These are phyloP conservation scores for Pomacea canaliculata DNA, from an alignment of 2,888 invertebrate genomes.

Conservation along the genomic window DNA sequence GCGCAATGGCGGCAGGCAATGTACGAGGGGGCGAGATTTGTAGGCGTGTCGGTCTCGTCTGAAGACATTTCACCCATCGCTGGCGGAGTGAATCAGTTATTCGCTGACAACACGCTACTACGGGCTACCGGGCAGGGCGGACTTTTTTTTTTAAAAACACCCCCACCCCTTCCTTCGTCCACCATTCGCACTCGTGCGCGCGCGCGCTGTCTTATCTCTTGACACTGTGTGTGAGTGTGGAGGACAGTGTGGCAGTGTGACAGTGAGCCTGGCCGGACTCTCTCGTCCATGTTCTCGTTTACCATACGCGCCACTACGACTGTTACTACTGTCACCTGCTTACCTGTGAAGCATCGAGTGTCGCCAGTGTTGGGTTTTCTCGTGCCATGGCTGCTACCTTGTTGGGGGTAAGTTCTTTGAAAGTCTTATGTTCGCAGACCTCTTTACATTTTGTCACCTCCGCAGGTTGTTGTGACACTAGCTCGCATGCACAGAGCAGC, in stretches of 20 bases:
- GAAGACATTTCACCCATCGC: conserved; percentile 17
- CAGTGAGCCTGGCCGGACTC: not conserved
- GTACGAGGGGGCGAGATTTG: conserved; percentile 9
- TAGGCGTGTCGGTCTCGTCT: conserved; percentile 19
- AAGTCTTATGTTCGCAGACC: no score
- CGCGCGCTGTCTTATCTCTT: no score
- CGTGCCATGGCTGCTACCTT: conserved; percentile 17
- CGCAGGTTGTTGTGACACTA: no score
- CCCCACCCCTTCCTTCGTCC: no score
- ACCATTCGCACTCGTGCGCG: no score
- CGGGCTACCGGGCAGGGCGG: no score
- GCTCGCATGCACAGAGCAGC: no score
- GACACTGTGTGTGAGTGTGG: not conserved
- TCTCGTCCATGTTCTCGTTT: not conserved
- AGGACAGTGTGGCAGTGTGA: not conserved
- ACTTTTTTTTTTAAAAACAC: no score
- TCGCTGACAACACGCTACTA: conserved; percentile 8
- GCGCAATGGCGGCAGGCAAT: not conserved
- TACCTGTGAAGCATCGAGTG: no score
- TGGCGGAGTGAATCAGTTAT: conserved; percentile 15
- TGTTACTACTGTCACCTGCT: not conserved
- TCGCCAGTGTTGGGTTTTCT: not conserved
- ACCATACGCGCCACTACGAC: not conserved
- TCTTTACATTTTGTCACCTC: no score
- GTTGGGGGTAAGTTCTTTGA: conserved; percentile 13